Conservation (phyloP, 2,797 vertebrate genomes). For the Channa striata region DNA sequence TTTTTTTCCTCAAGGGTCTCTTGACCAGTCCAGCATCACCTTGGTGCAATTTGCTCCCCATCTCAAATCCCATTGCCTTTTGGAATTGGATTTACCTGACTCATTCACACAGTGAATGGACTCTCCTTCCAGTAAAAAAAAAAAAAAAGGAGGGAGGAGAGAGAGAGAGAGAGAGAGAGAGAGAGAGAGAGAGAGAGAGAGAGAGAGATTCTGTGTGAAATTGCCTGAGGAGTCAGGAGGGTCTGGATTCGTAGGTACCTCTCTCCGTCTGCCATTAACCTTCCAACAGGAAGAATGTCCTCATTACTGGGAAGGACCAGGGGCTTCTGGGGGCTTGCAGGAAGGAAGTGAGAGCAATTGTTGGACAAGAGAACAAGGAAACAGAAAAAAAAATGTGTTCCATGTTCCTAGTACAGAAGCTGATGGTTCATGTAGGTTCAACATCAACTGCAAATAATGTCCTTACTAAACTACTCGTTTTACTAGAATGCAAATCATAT, state of each 20-base stretch:
- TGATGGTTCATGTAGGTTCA: slow-evolving; percentile 11
- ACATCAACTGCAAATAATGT: neutral
- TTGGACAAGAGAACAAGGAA: slow-evolving; percentile 44
- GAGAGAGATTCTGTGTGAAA: slow-evolving; percentile 82
- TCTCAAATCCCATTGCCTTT: slow-evolving; percentile 87
- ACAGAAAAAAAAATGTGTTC: slow-evolving; percentile 17
- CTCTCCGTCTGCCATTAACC: slow-evolving; percentile 82
- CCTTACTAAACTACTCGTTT: neutral
- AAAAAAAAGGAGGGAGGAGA: too few species aligned
- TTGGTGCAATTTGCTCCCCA: slow-evolving; percentile 86
- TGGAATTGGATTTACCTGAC: slow-evolving; percentile 89
- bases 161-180: too few species aligned
- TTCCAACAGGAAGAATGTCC: slow-evolving; percentile 82
- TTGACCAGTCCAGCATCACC: slow-evolving; percentile 84
- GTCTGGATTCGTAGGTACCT: slow-evolving; percentile 73
- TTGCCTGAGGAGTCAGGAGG: slow-evolving; percentile 80
- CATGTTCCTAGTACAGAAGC: slow-evolving; percentile 1
- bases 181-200: too few species aligned
- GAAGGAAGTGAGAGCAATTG: slow-evolving; percentile 13
- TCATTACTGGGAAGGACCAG: slow-evolving; percentile 73
- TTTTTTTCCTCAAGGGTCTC: slow-evolving; percentile 81
- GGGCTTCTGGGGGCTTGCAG: slow-evolving; percentile 17
- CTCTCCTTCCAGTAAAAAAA: slow-evolving; percentile 70
- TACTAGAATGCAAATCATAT: neutral
- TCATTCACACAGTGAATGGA: slow-evolving; percentile 86